Evolutionary conservation across 35 echinoderm and acorn worm species (phyloP).

Genomic region (Antedon bifida): DNA sequence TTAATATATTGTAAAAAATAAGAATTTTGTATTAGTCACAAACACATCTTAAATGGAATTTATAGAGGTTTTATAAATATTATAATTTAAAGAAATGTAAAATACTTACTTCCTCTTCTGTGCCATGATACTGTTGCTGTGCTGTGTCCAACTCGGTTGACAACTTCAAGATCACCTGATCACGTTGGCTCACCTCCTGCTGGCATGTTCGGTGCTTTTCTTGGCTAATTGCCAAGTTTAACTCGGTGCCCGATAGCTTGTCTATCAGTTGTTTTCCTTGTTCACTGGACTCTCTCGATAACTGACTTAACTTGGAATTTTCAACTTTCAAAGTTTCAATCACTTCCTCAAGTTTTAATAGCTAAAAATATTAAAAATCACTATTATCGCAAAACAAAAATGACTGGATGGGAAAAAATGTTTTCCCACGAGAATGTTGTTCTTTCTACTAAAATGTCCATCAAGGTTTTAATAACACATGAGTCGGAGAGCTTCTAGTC

Average conservation of each 20-base stretch:
- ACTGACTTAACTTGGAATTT: conserved; percentile 34
- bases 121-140: conserved; percentile 76
- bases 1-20: too few relatives aligned
- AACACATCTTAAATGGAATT: too few relatives aligned
- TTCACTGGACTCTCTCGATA: conserved; percentile 44
- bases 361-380: conserved; percentile 28
- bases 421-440: too few relatives aligned
- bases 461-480: too few relatives aligned
- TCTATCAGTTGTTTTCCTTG: conserved; percentile 56
- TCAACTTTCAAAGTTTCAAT: conserved; percentile 54
- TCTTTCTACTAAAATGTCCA: too few relatives aligned
- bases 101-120: conserved; percentile 53
- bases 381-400: too few relatives aligned
- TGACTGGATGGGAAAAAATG: too few relatives aligned
- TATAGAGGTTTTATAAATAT: too few relatives aligned
- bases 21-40: too few relatives aligned
- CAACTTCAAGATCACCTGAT: conserved; percentile 59
- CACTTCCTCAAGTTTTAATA: conserved; percentile 52
- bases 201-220: conserved; percentile 94
- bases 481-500: too few relatives aligned
- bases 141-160: conserved; percentile 69
- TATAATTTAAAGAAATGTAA: too few relatives aligned
- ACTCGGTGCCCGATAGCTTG: conserved; percentile 50
- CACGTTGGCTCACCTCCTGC: conserved; percentile 48
- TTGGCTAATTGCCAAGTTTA: conserved; percentile 64